phyloP scores from a whole-genome alignment of 2,797 vertebrate species.

The Pipistrellus nathusii region DNA sequence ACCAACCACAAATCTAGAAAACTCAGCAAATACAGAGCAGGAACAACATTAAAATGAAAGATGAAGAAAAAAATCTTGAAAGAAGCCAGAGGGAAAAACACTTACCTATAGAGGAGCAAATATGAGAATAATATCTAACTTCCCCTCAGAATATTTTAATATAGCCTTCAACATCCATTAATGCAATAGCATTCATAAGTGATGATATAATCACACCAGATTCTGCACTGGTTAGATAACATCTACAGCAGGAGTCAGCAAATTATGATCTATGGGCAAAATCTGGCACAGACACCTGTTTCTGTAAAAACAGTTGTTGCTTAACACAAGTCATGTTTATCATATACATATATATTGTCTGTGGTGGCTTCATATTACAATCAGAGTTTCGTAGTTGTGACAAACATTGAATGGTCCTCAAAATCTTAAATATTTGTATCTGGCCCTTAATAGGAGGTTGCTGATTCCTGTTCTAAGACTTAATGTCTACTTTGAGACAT shows the following conservation, averaged over 20 bases:
- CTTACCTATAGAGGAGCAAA: not conserved
- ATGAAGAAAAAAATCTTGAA: not conserved
- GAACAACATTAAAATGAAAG: not conserved
- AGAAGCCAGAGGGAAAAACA: not conserved
- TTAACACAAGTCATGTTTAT: not conserved
- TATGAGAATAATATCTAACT: not conserved
- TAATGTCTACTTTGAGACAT: not conserved
- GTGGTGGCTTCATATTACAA: not conserved
- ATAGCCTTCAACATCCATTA: not conserved
- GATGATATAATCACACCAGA: not conserved
- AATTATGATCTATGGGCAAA: not conserved
- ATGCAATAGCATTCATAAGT: not conserved
- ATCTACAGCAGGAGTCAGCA: not conserved
- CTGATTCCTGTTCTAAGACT: not conserved
- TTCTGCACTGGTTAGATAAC: not conserved
- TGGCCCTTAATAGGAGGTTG: not conserved
- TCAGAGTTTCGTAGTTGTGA: not conserved
- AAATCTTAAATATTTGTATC: not conserved
- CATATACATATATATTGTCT: not conserved
- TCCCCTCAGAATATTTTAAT: not conserved
- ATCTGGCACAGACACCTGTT: not conserved
- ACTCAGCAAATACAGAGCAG: not conserved
- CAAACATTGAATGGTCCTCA: not conserved
- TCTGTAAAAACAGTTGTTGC: not conserved
- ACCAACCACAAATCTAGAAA: not conserved